Conservation (phyloP, 2,888 invertebrate genomes). For the Frankliniella intonsa region DNA sequence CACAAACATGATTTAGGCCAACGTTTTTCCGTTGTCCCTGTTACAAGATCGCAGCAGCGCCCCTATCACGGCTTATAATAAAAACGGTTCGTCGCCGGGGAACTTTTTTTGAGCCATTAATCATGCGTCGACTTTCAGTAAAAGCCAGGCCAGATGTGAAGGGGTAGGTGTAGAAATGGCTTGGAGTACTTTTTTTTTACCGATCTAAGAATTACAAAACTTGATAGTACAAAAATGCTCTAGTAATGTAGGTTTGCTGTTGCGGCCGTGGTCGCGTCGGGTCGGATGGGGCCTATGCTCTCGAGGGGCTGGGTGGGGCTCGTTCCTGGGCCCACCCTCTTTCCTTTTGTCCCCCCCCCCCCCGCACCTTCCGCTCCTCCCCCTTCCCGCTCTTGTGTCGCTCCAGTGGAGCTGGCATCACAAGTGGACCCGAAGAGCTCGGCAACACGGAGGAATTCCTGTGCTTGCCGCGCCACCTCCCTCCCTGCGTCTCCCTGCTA, state of each 20-base stretch:
- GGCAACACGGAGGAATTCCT: no score
- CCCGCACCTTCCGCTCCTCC: conserved; percentile 31
- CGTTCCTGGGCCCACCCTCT: conserved; percentile 33
- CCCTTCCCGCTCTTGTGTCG: background rate
- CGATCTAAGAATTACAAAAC: background rate
- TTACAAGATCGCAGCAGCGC: no score
- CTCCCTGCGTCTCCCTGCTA: no score
- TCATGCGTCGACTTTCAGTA: no score
- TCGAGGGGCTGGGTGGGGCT: conserved; percentile 29
- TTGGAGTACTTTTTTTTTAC: background rate
- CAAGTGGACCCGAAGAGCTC: no score
- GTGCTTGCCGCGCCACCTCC: no score
- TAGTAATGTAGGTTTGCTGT: background rate
- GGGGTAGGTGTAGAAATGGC: background rate
- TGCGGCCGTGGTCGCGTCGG: conserved; percentile 28
- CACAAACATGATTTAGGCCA: no score
- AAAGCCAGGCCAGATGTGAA: no score
- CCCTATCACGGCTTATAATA: no score
- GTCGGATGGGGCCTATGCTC: conserved; percentile 24
- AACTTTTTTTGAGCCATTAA: no score
- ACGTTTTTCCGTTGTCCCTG: no score
- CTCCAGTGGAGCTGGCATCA: background rate
- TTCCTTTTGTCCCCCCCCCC: conserved; percentile 31
- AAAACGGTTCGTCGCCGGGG: no score
- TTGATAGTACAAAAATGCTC: background rate